phyloP scores from a whole-genome alignment of 2,113 vertebrate species.

The Corythoichthys intestinalis region DNA sequence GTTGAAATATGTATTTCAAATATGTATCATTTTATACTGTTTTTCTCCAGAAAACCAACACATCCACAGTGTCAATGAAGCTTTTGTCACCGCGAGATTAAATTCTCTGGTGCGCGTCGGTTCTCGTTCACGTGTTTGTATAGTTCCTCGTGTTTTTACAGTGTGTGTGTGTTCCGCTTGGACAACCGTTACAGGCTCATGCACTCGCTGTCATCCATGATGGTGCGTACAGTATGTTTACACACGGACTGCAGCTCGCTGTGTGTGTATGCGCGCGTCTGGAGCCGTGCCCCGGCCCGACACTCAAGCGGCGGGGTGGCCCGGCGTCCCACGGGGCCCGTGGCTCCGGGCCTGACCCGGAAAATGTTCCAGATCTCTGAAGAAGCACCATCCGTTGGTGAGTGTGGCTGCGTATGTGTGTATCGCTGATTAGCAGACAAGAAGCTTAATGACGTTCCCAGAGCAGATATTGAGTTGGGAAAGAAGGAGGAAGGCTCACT shows the following conservation, averaged over 20 bases:
- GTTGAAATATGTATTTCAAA: conserved; percentile 73
- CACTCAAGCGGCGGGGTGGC: conserved; percentile 28
- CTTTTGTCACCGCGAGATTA: conserved; percentile 34
- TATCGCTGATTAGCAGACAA: conserved; percentile 35
- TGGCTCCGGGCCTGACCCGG: conserved; percentile 36
- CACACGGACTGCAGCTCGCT: conserved; percentile 20
- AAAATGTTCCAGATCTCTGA: conserved; percentile 45
- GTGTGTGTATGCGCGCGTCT: conserved; percentile 20
- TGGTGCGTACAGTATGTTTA: conserved; percentile 56
- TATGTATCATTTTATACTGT: conserved; percentile 71
- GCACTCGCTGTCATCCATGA: conserved; percentile 53
- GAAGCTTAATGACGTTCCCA: conserved; percentile 40
- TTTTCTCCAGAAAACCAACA: conserved; percentile 75
- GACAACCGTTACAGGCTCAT: conserved; percentile 50
- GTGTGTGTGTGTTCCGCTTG: conserved; percentile 47
- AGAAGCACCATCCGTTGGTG: conserved; percentile 23
- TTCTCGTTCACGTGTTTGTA: conserved; percentile 43
- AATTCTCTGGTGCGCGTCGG: conserved; percentile 27
- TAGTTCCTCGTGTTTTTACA: conserved; percentile 58
- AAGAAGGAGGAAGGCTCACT: background rate
- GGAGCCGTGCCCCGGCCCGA: conserved; percentile 18
- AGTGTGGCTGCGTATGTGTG: conserved; percentile 22
- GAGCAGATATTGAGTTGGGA: conserved; percentile 10
- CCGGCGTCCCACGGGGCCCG: conserved; percentile 26
- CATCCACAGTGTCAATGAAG: conserved; percentile 64